phyloP scores from a whole-genome alignment of 2,888 invertebrate species.

The Stenodera caucasica region DNA sequence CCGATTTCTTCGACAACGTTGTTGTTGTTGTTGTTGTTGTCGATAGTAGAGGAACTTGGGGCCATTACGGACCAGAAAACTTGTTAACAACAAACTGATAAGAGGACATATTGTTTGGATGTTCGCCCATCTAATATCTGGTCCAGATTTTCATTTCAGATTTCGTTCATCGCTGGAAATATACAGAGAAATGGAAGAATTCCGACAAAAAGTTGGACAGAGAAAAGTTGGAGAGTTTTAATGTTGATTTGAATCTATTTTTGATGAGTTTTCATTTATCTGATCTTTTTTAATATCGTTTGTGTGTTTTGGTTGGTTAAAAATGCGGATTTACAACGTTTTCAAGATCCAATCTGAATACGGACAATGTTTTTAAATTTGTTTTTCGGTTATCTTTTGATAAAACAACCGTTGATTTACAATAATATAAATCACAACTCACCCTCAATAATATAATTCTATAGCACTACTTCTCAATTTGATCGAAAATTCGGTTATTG shows the following conservation, averaged over 20 bases:
- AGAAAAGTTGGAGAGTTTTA: slow-evolving; percentile 54
- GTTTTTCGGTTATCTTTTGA: slow-evolving; percentile 43
- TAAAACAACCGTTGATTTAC: slow-evolving; percentile 41
- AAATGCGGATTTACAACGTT: neutral
- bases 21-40: slow-evolving; percentile 16
- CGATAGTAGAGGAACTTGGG: slow-evolving; percentile 46
- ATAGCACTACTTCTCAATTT: slow-evolving; percentile 28
- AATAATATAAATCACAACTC: slow-evolving; percentile 42
- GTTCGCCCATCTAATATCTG: slow-evolving; percentile 52
- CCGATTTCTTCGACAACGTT: slow-evolving; percentile 37
- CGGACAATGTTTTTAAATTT: slow-evolving; percentile 49
- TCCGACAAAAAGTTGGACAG: too few species aligned
- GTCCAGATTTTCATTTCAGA: slow-evolving; percentile 54
- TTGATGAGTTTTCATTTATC: slow-evolving; percentile 55
- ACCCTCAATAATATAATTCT: too few species aligned
- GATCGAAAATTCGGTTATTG: slow-evolving; percentile 33
- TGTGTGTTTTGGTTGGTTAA: neutral
- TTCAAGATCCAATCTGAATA: slow-evolving; percentile 47
- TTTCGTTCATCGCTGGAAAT: slow-evolving; percentile 38
- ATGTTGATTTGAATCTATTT: slow-evolving; percentile 56
- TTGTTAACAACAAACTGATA: slow-evolving; percentile 55
- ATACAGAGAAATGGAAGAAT: slow-evolving; percentile 19
- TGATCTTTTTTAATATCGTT: slow-evolving; percentile 43
- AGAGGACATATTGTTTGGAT: slow-evolving; percentile 55
- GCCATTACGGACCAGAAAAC: slow-evolving; percentile 53